Evolutionary conservation across 1,140 invertebrate genomes (phyloP), one percentile per base, ranked within the genome.

Genomic region (Antheraea mylitta): DNA sequence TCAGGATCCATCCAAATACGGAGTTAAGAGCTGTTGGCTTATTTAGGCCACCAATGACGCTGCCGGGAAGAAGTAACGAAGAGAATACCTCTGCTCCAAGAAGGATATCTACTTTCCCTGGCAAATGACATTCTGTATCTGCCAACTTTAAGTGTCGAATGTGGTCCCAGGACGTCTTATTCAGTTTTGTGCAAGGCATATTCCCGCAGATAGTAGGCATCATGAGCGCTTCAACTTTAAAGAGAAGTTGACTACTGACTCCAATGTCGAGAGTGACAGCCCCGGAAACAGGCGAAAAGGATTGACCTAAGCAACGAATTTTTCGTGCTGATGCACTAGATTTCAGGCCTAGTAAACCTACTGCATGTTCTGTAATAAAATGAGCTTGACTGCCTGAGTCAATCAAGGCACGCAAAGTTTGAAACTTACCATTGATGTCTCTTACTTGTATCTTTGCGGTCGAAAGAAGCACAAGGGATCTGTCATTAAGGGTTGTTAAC

Each of bases 311-410:
- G 11, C 38, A 8, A 42, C 7, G 38, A 42, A 42, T 11, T 9
- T 11, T 9, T 9, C 38, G 38, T 3, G 2, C 1, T 1, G 38
- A 9, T 42, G 7, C 38, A 8, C 11, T 11, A 42, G 0, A 7
- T 9, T 2, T 42, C 11, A 42, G 7, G 11, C 38, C 38, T 9
- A 65, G 38, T 65, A 13, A 10, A 7, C 38, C 8, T 16, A 65
- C 64, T 18, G 64, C 64, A n/a, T 36, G 16, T 65, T 65, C 64
- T 6, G 64, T 42, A 45, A 65, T 65, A 36, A 65, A 65, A 65
- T 65, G 64, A 11, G 64, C 64, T 65, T 65, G 64, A 45, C 64
- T 65, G 42, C 64, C 64, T 7, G 64, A 18, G 37, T 65, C 64
- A n/a, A 65, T 65, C 7, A 65, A 8, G 18, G 13, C 37, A 6